Evolutionary conservation across 2,797 vertebrate species (phyloP), one percentile per base, ranked within the genome.

Genomic region (Sebastes nivosus): DNA sequence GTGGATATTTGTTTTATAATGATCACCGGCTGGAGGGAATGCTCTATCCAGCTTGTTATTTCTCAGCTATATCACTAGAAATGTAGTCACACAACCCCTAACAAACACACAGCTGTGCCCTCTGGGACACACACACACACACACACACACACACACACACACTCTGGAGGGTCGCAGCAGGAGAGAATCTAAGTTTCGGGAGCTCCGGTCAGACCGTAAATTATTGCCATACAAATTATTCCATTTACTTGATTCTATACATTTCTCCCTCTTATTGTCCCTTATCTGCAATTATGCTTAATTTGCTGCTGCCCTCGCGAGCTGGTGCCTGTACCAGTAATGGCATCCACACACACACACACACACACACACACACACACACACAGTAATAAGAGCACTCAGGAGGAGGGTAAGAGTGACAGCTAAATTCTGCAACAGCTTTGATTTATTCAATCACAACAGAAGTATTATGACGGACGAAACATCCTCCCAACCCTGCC

Each of bases 361-460:
- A 61, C 67, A 46, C 60, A 22, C 73, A 75, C 67, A 54, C 55
- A 75, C 70, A 80, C 8, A 72, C 67, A 42, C 32, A 60, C 75
- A 75, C 72, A 78, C 3, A 75, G 27, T 82, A 82, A 87, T 83
- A 81, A 77, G 72, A 80, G 84, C 69, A 61, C 71, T 83, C 79
- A 72, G 80, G 80, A 82, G 87, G 85, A 82, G 81, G 73, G 75
- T 68, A 83, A 82, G 69, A 72, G 84, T 87, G 89, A 92, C 89
- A 88, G 87, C 79, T 89, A 88, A 90, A 89, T 89, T 87, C 87
- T 83, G 82, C 88, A 74, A 85, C 79, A 85, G 72, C 89, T 93
- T 88, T 90, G 84, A 95, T 95, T 90, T 93, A 91, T 94, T 93
- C 89, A 94, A 88, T 93, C 91, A 92, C 85, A 92, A 83, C 81